Evolutionary conservation across 2,888 invertebrate species (phyloP).

Genomic region (Augochlorella aurata): DNA sequence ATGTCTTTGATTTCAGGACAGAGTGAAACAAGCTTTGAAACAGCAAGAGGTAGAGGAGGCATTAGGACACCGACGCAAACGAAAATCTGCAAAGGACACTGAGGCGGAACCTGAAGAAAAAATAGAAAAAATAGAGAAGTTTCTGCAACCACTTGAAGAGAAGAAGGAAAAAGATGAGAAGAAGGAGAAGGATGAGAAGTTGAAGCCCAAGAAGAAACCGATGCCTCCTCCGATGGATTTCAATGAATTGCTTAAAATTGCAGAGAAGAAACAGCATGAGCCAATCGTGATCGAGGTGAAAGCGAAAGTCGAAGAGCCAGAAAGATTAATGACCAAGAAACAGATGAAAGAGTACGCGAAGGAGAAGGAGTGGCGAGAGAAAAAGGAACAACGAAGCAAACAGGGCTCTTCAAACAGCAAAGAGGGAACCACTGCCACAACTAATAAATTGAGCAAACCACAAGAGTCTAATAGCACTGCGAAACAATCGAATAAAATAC

Average conservation of each 20-base stretch:
- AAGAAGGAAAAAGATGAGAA: constrained; percentile 80
- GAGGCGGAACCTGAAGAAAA: constrained; percentile 80
- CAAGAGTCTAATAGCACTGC: constrained; percentile 26
- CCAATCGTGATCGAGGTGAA: constrained; percentile 86
- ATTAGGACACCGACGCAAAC: constrained; percentile 86
- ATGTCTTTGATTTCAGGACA: constrained; percentile 80
- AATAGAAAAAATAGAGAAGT: constrained; percentile 68
- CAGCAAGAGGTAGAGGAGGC: constrained; percentile 89
- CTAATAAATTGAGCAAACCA: constrained; percentile 61
- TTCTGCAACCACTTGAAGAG: constrained; percentile 70
- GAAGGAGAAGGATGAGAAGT: constrained; percentile 79
- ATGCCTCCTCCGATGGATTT: constrained; percentile 91
- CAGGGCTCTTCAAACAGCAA: constrained; percentile 32
- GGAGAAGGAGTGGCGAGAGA: constrained; percentile 87
- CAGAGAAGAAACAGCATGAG: constrained; percentile 92
- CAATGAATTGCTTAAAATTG: constrained; percentile 89
- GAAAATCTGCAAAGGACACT: constrained; percentile 80
- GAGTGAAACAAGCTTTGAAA: constrained; percentile 89
- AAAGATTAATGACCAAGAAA: constrained; percentile 90
- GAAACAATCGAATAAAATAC: constrained; percentile 57
- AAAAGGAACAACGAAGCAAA: constrained; percentile 77
- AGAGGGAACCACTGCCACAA: constrained; percentile 1
- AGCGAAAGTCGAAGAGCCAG: constrained; percentile 83
- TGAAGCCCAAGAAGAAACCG: constrained; percentile 84
- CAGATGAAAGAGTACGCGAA: constrained; percentile 90